These are phyloP conservation scores for Dunckerocampus dactyliophorus DNA, from an alignment of 2,113 vertebrate species.

Conservation along the genomic window DNA sequence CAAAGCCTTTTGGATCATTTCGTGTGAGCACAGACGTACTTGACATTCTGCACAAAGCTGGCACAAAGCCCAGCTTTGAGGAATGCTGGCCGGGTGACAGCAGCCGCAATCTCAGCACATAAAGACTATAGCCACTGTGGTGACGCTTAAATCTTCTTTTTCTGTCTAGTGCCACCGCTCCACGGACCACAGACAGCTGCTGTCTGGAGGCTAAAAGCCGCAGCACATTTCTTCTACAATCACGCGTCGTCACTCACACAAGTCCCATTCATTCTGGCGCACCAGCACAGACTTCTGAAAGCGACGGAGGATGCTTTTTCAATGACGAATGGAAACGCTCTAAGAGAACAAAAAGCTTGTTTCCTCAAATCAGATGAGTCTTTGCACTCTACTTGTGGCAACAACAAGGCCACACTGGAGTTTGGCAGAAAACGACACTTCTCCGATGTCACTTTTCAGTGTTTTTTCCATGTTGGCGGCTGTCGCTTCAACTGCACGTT, in stretches of 20 bases:
- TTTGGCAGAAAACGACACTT: neutral
- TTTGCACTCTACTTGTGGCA: neutral
- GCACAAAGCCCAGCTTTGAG: conserved; percentile 21
- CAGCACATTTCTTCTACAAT: conserved; percentile 20
- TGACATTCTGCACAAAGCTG: conserved; percentile 51
- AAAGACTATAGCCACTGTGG: conserved; percentile 56
- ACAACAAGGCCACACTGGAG: neutral
- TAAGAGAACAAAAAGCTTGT: conserved; percentile 1
- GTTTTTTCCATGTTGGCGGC: too few species aligned
- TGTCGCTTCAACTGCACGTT: too few species aligned
- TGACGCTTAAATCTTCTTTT: conserved; percentile 33
- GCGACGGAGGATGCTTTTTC: conserved; percentile 6
- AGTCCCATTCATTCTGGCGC: conserved; percentile 18
- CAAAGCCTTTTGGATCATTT: conserved; percentile 4
- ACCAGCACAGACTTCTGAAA: conserved; percentile 10
- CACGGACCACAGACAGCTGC: conserved; percentile 47
- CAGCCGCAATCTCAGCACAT: conserved; percentile 33
- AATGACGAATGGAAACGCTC: conserved; percentile 14
- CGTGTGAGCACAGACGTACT: conserved; percentile 32
- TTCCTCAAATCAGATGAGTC: conserved; percentile 3
- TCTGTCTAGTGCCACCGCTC: conserved; percentile 14
- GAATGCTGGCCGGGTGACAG: conserved; percentile 53
- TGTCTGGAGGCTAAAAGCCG: conserved; percentile 33
- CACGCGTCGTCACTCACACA: conserved; percentile 20
- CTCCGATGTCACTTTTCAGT: too few species aligned